Percentiles rank a stretch among this genome's conserved stretches.
Evolutionary conservation across 2,797 vertebrate species (phyloP).

Genomic region (Sebastes miniatus): DNA sequence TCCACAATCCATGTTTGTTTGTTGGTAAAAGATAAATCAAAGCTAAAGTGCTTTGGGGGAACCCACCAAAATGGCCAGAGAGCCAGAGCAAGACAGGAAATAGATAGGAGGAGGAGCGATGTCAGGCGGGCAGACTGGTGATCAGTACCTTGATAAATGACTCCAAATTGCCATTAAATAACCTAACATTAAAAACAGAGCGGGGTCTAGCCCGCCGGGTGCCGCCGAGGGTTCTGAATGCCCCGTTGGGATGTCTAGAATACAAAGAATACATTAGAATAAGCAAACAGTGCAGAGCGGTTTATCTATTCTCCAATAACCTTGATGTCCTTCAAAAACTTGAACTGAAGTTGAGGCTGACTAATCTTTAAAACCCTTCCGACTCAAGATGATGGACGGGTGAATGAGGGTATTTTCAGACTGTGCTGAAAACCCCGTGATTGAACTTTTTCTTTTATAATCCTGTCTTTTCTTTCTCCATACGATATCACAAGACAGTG

Average conservation of each 20-base stretch:
- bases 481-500: conserved; percentile 44
- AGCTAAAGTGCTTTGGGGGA: conserved; percentile 56
- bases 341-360: background rate
- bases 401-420: conserved; percentile 28
- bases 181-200: conserved; percentile 94
- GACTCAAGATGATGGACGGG: conserved; percentile 3
- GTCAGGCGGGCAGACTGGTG: conserved; percentile 61
- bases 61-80: conserved; percentile 61
- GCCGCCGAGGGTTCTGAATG: conserved; percentile 89
- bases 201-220: conserved; percentile 89
- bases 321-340: conserved; percentile 1
- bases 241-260: conserved; percentile 91
- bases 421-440: conserved; percentile 12
- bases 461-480: conserved; percentile 16
- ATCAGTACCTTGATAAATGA: conserved; percentile 94
- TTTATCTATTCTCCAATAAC: background rate
- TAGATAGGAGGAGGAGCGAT: conserved; percentile 74
- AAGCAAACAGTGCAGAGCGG: conserved; percentile 22
- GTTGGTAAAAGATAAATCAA: conserved; percentile 27
- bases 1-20: conserved; percentile 49
- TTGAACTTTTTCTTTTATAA: conserved; percentile 7
- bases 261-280: conserved; percentile 64
- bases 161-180: conserved; percentile 98
- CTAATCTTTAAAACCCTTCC: conserved; percentile 24
- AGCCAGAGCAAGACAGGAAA: conserved; percentile 70